These are phyloP conservation scores for Acanthococcus lagerstroemiae DNA, from an alignment of 2,888 invertebrate species.

Conservation along the genomic window DNA sequence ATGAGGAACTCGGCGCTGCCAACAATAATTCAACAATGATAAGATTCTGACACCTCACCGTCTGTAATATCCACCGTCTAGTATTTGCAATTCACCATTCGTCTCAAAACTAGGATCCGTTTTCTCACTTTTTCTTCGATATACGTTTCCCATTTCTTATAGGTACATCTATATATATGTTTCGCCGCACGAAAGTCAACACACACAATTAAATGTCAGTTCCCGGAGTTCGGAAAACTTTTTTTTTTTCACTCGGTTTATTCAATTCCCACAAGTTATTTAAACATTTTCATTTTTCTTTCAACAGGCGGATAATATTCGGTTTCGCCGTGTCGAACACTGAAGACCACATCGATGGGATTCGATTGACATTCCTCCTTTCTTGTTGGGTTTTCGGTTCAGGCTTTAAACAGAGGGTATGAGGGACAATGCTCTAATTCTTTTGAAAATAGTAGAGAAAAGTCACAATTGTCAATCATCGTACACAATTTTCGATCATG, in stretches of 20 bases:
- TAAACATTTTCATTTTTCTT: background rate
- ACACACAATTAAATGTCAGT: background rate
- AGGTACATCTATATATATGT: background rate
- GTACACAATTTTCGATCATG: no score
- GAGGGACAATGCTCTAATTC: no score
- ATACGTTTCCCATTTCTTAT: background rate
- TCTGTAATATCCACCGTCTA: conserved; percentile 22
- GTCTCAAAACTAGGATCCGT: conserved; percentile 3
- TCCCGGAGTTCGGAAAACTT: background rate
- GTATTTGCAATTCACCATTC: conserved; percentile 26
- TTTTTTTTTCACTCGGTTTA: background rate
- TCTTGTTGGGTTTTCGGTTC: no score
- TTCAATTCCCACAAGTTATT: background rate
- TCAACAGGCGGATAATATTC: no score
- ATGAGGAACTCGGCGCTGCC: conserved; percentile 20
- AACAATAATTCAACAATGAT: conserved; percentile 30
- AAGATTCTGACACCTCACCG: conserved; percentile 28
- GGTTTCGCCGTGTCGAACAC: no score
- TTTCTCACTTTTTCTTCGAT: background rate
- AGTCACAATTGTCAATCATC: no score
- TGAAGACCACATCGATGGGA: no score
- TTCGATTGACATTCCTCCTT: no score
- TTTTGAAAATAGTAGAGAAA: no score
- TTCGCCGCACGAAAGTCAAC: background rate
- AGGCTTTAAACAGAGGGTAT: no score